phyloP scores from a whole-genome alignment of 2,797 vertebrate species.

The Liparis tanakae region DNA sequence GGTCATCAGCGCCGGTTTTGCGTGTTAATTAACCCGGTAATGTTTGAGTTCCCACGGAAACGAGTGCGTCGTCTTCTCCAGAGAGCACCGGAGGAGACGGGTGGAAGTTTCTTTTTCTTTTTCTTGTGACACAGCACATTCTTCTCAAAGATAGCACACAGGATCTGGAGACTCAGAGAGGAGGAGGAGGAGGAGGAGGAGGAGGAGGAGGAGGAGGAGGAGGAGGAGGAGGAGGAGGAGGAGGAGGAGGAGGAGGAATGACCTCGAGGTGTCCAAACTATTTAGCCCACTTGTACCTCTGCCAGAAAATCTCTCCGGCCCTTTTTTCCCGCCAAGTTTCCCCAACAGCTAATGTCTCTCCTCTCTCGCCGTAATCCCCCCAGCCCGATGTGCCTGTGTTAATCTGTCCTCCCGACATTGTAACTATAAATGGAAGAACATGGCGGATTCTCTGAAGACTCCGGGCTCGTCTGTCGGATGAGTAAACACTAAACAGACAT shows the following conservation, averaged over 20 bases:
- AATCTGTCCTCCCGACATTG: constrained; percentile 31
- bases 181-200: constrained; percentile 43
- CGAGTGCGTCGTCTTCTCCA: neutral
- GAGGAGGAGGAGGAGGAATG: constrained; percentile 44
- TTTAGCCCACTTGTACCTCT: constrained; percentile 80
- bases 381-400: neutral
- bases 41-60: constrained; percentile 9
- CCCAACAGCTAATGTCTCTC: constrained; percentile 68
- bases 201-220: constrained; percentile 34
- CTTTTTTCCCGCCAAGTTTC: constrained; percentile 77
- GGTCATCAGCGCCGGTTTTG: neutral
- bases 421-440: constrained; percentile 61
- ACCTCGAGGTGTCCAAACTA: constrained; percentile 71
- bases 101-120: constrained; percentile 10
- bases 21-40: neutral
- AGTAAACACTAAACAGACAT: constrained; percentile 58
- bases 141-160: constrained; percentile 41
- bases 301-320: constrained; percentile 64
- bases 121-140: constrained; percentile 61
- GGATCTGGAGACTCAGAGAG: constrained; percentile 41
- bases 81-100: neutral
- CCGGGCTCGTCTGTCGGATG: constrained; percentile 28
- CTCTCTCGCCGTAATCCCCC: neutral
- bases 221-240: constrained; percentile 40
- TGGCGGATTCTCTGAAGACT: constrained; percentile 1